Evolutionary conservation across 1,140 invertebrate genomes (phyloP), one percentile per base, ranked within the genome.

Genomic region (Habropoda laboriosa): DNA sequence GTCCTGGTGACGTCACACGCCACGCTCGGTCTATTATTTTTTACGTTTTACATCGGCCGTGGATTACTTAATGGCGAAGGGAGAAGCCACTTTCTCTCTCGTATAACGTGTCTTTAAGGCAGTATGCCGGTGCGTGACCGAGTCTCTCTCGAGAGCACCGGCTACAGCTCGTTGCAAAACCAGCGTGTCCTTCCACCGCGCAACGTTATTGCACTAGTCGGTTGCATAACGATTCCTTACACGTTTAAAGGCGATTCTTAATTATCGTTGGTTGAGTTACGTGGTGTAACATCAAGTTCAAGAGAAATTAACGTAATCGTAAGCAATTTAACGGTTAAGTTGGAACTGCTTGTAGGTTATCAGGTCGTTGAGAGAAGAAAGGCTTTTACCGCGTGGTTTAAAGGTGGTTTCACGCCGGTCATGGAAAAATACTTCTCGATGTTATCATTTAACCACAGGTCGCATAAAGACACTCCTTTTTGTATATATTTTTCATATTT

Each of bases 61-160:
- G 85, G 76, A 86, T 86, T 82, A 86, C 83, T 82, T 82, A 86
- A 86, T 82, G 76, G n/a, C 60, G 32, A 60, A 67, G 60, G 79
- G 68, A 79, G 83, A 81, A 76, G 58, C 55, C 75, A 77, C 83
- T 82, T 86, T 82, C 85, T 86, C 80, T 85, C 79, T 86, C 85
- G 51, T 55, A 35, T 79, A 82, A 86, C 80, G 78, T 77, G 55
- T 80, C 79, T 86, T 86, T 79, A 74, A 82, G 83, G 49, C 70
- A 63, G 75, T 53, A 70, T 57, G 55, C 42, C 81, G 78, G 38
- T 72, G 79, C 79, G 75, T 79, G 84, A 79, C 70, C 79, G 74
- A 66, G 79, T 40, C 60, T 45, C 61, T n/a, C 27, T 47, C 32
- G 10, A 21, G 12, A 49, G 30, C 24, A 35, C 10, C 21, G 8